phyloP scores from a whole-genome alignment of 2,113 vertebrate species.

The Emydocephalus ijimae region DNA sequence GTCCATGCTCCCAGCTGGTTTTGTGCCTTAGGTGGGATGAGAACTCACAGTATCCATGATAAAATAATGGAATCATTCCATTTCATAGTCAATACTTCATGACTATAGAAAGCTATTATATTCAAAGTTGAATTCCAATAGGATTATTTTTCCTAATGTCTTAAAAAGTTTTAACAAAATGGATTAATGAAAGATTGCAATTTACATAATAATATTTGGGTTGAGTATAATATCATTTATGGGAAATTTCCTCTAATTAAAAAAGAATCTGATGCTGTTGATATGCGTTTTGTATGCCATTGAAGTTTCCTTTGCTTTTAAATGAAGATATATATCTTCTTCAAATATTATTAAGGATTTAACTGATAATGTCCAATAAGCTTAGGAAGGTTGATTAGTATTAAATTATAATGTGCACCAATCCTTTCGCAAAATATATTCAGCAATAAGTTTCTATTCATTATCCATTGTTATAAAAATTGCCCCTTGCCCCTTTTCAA shows the following conservation, averaged over 20 bases:
- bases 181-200: background rate
- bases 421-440: background rate
- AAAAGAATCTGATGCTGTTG: background rate
- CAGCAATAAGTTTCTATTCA: background rate
- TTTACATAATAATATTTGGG: background rate
- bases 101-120: background rate
- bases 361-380: background rate
- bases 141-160: background rate
- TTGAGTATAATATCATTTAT: background rate
- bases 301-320: background rate
- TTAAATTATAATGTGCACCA: background rate
- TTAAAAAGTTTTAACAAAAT: background rate
- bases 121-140: background rate
- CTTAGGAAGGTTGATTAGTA: background rate
- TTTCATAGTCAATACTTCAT: background rate
- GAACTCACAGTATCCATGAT: no score
- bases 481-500: background rate
- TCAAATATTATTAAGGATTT: background rate
- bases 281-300: background rate
- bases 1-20: background rate
- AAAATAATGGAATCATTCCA: background rate
- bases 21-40: background rate
- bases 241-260: background rate
- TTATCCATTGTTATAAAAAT: background rate
- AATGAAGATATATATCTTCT: background rate